Percentiles rank a stretch among this genome's conserved stretches.
phyloP scores from a whole-genome alignment of 1,140 invertebrate species.

The Drosophila fuyamai region DNA sequence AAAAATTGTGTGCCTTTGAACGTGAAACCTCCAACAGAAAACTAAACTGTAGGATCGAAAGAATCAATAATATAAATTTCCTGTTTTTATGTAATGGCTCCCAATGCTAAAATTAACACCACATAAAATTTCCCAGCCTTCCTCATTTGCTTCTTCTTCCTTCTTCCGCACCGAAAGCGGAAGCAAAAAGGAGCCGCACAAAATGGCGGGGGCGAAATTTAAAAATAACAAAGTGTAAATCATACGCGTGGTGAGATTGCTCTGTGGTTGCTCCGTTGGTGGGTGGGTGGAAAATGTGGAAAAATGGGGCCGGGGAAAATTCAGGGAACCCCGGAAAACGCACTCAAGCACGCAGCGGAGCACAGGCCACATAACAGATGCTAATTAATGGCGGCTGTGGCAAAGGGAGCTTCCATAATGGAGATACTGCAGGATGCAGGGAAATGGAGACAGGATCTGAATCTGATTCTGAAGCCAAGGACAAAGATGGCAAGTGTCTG shows the following conservation, averaged over 20 bases:
- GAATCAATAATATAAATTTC: constrained; percentile 50
- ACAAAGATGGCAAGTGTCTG: constrained; percentile 55
- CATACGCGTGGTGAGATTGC: constrained; percentile 67
- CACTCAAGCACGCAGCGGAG: constrained; percentile 63
- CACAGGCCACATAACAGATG: constrained; percentile 67
- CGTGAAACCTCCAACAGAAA: constrained; percentile 1
- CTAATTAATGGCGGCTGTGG: constrained; percentile 71
- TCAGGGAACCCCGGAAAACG: constrained; percentile 27
- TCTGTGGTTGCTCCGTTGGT: constrained; percentile 28
- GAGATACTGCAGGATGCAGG: constrained; percentile 27
- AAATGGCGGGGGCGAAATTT: constrained; percentile 68
- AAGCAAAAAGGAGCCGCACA: constrained; percentile 49
- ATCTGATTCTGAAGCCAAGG: constrained; percentile 14
- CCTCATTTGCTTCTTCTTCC: not conserved
- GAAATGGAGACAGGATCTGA: not conserved
- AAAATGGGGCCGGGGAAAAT: not conserved
- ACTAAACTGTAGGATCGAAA: constrained; percentile 6
- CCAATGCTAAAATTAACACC: constrained; percentile 47
- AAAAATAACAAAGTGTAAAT: constrained; percentile 83
- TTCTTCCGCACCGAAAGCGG: constrained; percentile 26
- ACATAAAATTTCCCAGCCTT: constrained; percentile 51
- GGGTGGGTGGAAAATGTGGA: not conserved
- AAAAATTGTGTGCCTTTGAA: not conserved
- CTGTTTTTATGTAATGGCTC: constrained; percentile 26
- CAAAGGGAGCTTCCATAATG: constrained; percentile 33